Base-by-base conservation (phyloP, 2,113 vertebrate species). In the Isichthys henryi region DNA sequence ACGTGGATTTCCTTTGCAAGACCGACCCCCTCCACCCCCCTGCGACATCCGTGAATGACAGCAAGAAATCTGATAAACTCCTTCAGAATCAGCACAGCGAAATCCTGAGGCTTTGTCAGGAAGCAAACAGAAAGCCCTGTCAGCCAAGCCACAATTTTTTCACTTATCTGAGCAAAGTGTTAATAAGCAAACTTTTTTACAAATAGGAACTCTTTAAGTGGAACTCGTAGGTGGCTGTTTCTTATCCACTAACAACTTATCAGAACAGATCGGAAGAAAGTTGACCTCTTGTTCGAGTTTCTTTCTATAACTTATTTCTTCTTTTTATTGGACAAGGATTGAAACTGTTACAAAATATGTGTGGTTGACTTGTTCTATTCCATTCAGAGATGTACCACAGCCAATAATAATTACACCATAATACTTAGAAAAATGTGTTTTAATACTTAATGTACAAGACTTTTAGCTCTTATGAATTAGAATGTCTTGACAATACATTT, bases 1-100 rank as follows among this genome's bases (percentile, higher is more conserved):
- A 88, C 86, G 89, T 85, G 87, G 88, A 86, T 77, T 88, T 88
- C 58, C 56, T 88, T 46, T 86, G 62, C 82, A 74, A 74, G 7
- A 23, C 23, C 39, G 0, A 46, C 15, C 7, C 43, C 50, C 50
- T 23, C 35, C 50, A 23, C 21, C 35, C 35, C 62, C 62, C 62
- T 11, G 10, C n/a, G 1, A n/a, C 74, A 15, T 50, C 89, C 66
- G 6, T 89, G 83, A 89, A 86, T 86, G 89, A 89, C 82, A 89
- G 52, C 80, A 23, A 70, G 62, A 49, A 86, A 89, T 39, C 31
- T 46, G 80, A 89, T 62, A 89, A 58, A 53, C 53, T 85, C 88
- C 35, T 15, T 3, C 39, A 35, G 66, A 83, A 82, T 83, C 66
- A 52, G 27, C 88, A 53, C 49, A 53, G 27, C 27, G 50, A 43